phyloP scores from a whole-genome alignment of 1,140 invertebrate genomes.

The Monomorium pharaonis region DNA sequence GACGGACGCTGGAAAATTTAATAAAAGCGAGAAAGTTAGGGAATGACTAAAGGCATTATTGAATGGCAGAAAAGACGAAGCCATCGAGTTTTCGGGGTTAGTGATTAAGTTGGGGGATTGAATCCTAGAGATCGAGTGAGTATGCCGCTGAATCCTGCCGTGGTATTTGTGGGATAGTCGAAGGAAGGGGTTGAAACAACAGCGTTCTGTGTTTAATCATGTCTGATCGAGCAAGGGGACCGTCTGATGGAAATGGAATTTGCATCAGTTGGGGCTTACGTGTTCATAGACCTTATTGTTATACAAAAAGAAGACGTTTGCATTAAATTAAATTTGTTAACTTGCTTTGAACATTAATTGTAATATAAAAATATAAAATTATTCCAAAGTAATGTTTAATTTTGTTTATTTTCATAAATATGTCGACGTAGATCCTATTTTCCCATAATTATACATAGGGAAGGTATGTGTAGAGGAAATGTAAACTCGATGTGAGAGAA shows the following conservation, averaged over 20 bases:
- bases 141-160: conserved; percentile 58
- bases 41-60: conserved; percentile 77
- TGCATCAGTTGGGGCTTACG: conserved; percentile 73
- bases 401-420: background rate
- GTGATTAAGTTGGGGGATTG: conserved; percentile 82
- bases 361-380: background rate
- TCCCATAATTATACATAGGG: background rate
- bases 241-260: conserved; percentile 73
- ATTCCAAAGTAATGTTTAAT: background rate
- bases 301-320: conserved; percentile 20
- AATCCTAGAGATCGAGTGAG: conserved; percentile 73
- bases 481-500: conserved; percentile 37
- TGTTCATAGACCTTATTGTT: background rate
- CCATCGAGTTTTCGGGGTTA: conserved; percentile 77
- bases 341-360: background rate
- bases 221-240: conserved; percentile 79
- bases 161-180: conserved; percentile 62
- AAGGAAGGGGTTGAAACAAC: conserved; percentile 77
- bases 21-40: conserved; percentile 63
- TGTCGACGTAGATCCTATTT: conserved; percentile 16
- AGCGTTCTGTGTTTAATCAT: conserved; percentile 84
- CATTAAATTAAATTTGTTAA: conserved; percentile 37
- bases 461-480: background rate
- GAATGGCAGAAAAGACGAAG: conserved; percentile 79
- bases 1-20: conserved; percentile 39